Percentiles rank a stretch among this genome's conserved stretches.
These are phyloP conservation scores for Enteromius unitaeniatus DNA, from an alignment of 2,797 vertebrate species.

Conservation along the genomic window DNA sequence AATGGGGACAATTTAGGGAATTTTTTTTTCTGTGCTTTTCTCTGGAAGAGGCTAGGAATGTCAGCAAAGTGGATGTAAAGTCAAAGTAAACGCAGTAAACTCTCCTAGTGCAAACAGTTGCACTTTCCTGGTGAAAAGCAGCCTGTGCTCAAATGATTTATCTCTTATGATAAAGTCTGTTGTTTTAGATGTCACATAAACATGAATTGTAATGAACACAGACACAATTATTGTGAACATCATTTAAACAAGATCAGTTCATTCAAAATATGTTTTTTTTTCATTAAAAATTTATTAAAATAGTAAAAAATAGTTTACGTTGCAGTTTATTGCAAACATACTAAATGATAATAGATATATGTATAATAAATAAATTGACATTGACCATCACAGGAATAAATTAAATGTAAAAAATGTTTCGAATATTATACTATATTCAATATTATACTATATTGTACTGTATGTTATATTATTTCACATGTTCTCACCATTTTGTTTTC, in stretches of 20 bases:
- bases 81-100: conserved; percentile 59
- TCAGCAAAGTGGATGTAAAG: conserved; percentile 36
- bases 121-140: conserved; percentile 64
- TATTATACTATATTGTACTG: neutral
- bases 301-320: neutral
- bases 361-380: neutral
- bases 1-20: conserved; percentile 44
- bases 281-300: neutral
- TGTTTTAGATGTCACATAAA: conserved; percentile 57
- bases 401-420: neutral
- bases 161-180: conserved; percentile 65
- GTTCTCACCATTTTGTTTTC: neutral
- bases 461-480: neutral
- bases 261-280: neutral
- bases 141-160: conserved; percentile 58
- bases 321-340: conserved; percentile 12
- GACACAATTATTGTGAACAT: neutral
- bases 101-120: conserved; percentile 60
- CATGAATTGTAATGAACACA: no score
- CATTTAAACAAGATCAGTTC: neutral
- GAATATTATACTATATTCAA: neutral
- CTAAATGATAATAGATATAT: neutral
- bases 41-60: conserved; percentile 26
- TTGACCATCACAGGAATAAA: neutral
- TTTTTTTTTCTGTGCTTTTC: conserved; percentile 12